phyloP scores from a whole-genome alignment of 2,888 invertebrate species.

The Liodrosophila aerea region DNA sequence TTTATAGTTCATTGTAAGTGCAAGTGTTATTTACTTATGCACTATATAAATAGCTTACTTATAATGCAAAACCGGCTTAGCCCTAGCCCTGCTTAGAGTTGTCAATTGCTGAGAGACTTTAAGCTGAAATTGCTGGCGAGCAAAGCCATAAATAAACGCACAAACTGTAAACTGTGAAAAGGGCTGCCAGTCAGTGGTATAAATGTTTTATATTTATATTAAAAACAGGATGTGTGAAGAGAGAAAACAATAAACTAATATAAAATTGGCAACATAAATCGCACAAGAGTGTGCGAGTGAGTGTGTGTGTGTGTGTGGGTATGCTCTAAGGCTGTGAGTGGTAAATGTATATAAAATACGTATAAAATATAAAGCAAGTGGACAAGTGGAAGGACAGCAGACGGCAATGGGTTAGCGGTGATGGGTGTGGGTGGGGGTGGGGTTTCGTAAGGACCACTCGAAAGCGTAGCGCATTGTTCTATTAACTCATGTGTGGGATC shows the following conservation, averaged over 20 bases:
- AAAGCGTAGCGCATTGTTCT: slow-evolving; percentile 60
- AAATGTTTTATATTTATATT: slow-evolving; percentile 27
- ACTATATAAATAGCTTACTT: too few species aligned
- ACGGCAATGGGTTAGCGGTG: neutral
- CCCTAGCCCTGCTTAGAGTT: too few species aligned
- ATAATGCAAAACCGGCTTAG: too few species aligned
- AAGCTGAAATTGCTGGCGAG: slow-evolving; percentile 31
- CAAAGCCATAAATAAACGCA: slow-evolving; percentile 39
- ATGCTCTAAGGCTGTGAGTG: slow-evolving; percentile 20
- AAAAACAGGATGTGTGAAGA: neutral
- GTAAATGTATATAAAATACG: slow-evolving; percentile 42
- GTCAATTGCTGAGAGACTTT: slow-evolving; percentile 11
- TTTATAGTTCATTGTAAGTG: too few species aligned
- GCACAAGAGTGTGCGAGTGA: slow-evolving; percentile 6
- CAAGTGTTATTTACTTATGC: too few species aligned
- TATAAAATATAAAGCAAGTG: slow-evolving; percentile 35
- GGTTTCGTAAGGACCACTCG: slow-evolving; percentile 30
- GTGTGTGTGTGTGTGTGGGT: slow-evolving; percentile 2
- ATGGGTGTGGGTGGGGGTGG: neutral
- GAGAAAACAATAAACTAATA: slow-evolving; percentile 55
- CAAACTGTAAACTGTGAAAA: slow-evolving; percentile 2
- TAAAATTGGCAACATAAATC: slow-evolving; percentile 51
- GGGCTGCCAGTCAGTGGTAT: slow-evolving; percentile 13
- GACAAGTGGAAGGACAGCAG: neutral
- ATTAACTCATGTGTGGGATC: slow-evolving; percentile 72